Evolutionary conservation across 2,113 vertebrate genomes (phyloP), one percentile per base, ranked within the genome.

Genomic region (Herpailurus yagouaroundi): DNA sequence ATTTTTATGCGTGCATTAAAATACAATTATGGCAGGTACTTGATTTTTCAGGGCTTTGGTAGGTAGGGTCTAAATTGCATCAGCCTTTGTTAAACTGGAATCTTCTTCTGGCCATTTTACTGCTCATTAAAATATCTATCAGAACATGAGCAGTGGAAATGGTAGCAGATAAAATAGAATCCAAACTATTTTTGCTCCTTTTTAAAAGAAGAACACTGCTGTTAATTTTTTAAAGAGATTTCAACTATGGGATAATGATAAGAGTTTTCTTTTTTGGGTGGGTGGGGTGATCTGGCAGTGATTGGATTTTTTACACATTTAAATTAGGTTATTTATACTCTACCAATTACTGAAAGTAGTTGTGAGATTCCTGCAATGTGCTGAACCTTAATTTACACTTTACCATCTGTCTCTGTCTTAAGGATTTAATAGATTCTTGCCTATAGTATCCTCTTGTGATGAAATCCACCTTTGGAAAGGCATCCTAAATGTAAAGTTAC

Each of bases 301-400:
- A 74, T 79, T 64, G 16, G 52, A 38, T 97, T 96, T 95, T 96
- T 96, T 93, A 96, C 74, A 97, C 84, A 92, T 97, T 92, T 97
- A 97, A 97, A 94, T 96, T 89, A 87, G 80, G 50, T 88, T 95
- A 92, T 97, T 95, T 96, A 50, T 76, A 76, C 33, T 84, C 87
- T 84, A 68, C 83, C 80, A 96, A 76, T 97, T 96, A 76, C 89
- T 90, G 50, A 97, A 96, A n/a, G 41, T 96, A 66, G 63, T 90
- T 95, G 71, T 95, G 79, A 92, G n/a, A 87, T 95, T 95, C 74
- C 80, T 96, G 73, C 89, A 95, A 74, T 77, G 45, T 96, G 80
- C 31, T 91, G 60, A 60, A 55, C 6, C 19, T 71, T 96, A 9
- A 79, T 97, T 97, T 73, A 84, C 36, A 86, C 38, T 79, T 77